These are phyloP conservation scores for Zaprionus obscuricornis DNA, from an alignment of 2,888 invertebrate genomes.

Conservation along the genomic window DNA sequence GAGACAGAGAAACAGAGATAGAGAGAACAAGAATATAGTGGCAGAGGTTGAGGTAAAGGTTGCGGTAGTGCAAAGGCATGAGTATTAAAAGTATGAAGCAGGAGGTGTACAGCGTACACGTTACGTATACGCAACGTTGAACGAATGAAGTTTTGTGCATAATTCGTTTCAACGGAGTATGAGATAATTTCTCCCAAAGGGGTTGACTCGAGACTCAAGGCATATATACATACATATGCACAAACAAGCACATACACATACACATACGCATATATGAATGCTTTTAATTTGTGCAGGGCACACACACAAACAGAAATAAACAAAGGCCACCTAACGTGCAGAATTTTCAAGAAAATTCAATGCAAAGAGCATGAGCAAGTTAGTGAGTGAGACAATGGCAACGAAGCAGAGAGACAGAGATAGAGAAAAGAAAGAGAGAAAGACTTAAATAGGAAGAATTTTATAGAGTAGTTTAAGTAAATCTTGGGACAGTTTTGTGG, in stretches of 20 bases:
- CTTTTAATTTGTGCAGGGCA: slow-evolving; percentile 68
- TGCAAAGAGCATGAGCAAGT: slow-evolving; percentile 21
- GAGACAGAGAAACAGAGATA: too few relatives aligned
- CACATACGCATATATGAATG: slow-evolving; percentile 58
- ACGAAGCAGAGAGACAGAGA: slow-evolving; percentile 8
- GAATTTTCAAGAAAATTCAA: slow-evolving; percentile 73
- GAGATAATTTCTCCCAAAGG: slow-evolving; percentile 71
- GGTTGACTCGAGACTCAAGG: slow-evolving; percentile 8
- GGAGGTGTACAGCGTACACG: slow-evolving; percentile 34
- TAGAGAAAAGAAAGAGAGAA: slow-evolving; percentile 16
- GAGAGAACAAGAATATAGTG: too few relatives aligned
- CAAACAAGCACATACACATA: slow-evolving; percentile 11
- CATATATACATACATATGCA: slow-evolving; percentile 19
- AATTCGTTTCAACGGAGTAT: slow-evolving; percentile 49
- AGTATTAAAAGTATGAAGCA: slow-evolving; percentile 16
- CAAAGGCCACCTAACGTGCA: slow-evolving; percentile 39
- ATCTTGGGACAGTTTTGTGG: slow-evolving; percentile 59
- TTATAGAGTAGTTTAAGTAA: slow-evolving; percentile 57
- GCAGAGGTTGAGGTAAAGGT: too few relatives aligned
- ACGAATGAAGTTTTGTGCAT: slow-evolving; percentile 71
- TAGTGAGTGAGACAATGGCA: not conserved
- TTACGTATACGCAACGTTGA: slow-evolving; percentile 68
- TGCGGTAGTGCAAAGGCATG: not conserved
- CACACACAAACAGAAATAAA: slow-evolving; percentile 36
- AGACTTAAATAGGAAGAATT: slow-evolving; percentile 7